Base-by-base conservation (phyloP, 2,888 invertebrate species). In the Laothoe populi region DNA sequence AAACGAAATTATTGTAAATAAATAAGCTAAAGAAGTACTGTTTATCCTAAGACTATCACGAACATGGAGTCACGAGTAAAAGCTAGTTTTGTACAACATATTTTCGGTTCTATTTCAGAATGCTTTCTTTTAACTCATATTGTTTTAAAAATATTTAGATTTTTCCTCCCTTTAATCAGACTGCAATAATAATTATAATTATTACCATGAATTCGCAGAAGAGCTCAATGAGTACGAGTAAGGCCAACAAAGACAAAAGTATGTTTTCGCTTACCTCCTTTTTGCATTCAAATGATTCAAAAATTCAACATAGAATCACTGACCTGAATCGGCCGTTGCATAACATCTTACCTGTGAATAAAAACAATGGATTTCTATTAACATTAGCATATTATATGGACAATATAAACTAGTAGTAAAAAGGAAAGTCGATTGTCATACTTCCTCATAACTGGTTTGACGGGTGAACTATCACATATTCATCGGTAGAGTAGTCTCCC, bases 291-390 rank as follows among this genome's bases (percentile, higher is more conserved):
- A 31, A n/a, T n/a, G 19, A 23, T 7, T 26, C 4, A 8, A 35
- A 19, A 19, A 53, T 10, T 11, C 31, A 19, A 31, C 49, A 31
- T 53, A 31, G 23, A 60, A 23, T 48, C 48, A 60, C 48, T 48
- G 48, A 40, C 46, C 46, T 35, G 59, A 46, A 48, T 48, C 8
- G n/a, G 23, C 24, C 7, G 10, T 60, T 60, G 60, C 48, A 16
- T 49, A 49, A 49, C 40, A 64, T 71, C 77, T 77, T 82, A 83
- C 83, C 83, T 82, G 81, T 35, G 46, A 72, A 78, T 72, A 78
- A 78, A 75, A 63, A 40, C 24, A 48, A 67, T 67, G 65, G 19
- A 63, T 48, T 62, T 31, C 44, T 44, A 35, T 35, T 60, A 60
- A 31, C 31, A 59, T 23, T 21, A 57, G 23, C 21, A 16, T 40